These are phyloP conservation scores for Rhagonycha lutea DNA, from an alignment of 2,888 invertebrate species.

Conservation along the genomic window DNA sequence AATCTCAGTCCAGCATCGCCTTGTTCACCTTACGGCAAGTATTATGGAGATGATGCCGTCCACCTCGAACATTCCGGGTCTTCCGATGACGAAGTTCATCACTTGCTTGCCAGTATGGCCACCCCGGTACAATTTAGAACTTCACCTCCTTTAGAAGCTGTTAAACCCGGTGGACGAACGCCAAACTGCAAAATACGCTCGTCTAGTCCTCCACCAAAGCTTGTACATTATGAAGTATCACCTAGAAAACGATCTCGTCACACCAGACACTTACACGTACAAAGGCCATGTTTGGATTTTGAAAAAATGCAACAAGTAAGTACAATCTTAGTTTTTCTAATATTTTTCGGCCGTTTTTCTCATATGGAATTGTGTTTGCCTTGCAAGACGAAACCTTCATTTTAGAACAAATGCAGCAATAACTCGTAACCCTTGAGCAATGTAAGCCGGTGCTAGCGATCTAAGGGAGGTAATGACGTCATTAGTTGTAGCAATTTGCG, in stretches of 20 bases:
- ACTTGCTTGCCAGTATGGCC: slow-evolving; percentile 62
- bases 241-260: slow-evolving; percentile 67
- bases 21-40: slow-evolving; percentile 51
- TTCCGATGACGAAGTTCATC: slow-evolving; percentile 43
- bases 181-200: slow-evolving; percentile 54
- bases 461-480: slow-evolving; percentile 31
- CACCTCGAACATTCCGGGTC: slow-evolving; percentile 53
- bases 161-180: slow-evolving; percentile 68
- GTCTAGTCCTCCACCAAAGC: slow-evolving; percentile 57
- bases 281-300: slow-evolving; percentile 90
- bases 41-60: slow-evolving; percentile 45
- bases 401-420: slow-evolving; percentile 21
- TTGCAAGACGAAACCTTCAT: background rate
- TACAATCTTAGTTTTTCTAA: background rate
- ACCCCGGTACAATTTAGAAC: slow-evolving; percentile 89
- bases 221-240: slow-evolving; percentile 64
- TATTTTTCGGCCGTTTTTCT: background rate
- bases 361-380: background rate
- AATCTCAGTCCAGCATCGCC: slow-evolving; percentile 58
- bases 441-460: slow-evolving; percentile 27
- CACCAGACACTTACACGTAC: slow-evolving; percentile 65
- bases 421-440: slow-evolving; percentile 22
- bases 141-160: slow-evolving; percentile 87
- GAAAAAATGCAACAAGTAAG: slow-evolving; percentile 96
- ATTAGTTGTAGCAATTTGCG: slow-evolving; percentile 31